Base-by-base conservation (phyloP, 2,888 invertebrate species). In the Drosophila flavopinicola region DNA sequence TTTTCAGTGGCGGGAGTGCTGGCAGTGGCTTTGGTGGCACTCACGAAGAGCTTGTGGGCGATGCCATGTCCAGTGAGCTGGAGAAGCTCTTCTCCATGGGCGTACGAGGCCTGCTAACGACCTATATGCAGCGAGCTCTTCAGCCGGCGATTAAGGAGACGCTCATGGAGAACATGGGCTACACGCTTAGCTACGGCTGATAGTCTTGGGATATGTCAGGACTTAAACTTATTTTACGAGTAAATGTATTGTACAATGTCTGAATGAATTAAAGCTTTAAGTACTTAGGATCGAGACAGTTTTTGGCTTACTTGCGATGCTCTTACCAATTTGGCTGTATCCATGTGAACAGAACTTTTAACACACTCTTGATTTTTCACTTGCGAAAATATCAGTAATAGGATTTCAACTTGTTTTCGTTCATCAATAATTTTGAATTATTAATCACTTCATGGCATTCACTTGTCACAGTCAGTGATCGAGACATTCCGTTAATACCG, bases 91-190 rank as follows among this genome's bases (percentile, higher is more conserved):
- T 96, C 82, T 93, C 96, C 0, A 94, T 95, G 90, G 96, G 96
- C n/a, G 95, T 96, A 38, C 93, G 96, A 74, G 95, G 96, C 11
- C 92, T 96, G 39, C 89, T 96, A 37, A 96, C 95, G 0, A 94
- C 95, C 23, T 96, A 96, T 80, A 95, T 96, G 94, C 96, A 96
- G 88, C 94, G 94, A 72, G 95, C 96, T 82, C 90, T 96, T 44
- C 96, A 96, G 83, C 96, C 96, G 6, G 96, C 96, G 32, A 95
- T 96, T 53, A 96, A 96, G 88, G 96, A 96, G 86, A 96, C 96
- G 0, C 91, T 96, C 25, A 96, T 96, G 96, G 93, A 95, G 68
- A 96, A 96, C 88, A 95, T 96, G 94, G 96, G 96, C 5, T 96
- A 96, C 89, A 96, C 96, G 35, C 93, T 96, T 82, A 96, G 96